Evolutionary conservation across 2,797 vertebrate genomes (phyloP).

Genomic region (Chromis chromis): DNA sequence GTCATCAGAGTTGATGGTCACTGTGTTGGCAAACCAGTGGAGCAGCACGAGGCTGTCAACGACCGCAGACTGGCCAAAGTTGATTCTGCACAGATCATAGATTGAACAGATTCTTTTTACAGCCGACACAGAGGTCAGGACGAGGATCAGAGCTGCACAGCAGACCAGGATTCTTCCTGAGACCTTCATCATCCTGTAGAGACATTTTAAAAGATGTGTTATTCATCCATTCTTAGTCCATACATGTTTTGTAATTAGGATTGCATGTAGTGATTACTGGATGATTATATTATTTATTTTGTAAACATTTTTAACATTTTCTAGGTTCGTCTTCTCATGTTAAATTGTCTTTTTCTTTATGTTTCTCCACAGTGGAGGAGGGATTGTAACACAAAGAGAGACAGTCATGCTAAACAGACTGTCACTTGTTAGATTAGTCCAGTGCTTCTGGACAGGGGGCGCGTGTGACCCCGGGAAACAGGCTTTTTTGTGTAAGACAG

Average conservation of each 20-base stretch:
- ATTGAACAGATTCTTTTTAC: constrained; percentile 51
- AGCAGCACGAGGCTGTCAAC: constrained; percentile 70
- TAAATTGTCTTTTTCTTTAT: too few species aligned
- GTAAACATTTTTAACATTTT: too few species aligned
- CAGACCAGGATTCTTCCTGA: not conserved
- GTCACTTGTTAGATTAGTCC: too few species aligned
- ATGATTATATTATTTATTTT: too few species aligned
- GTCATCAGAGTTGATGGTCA: constrained; percentile 50
- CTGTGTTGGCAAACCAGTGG: constrained; percentile 72
- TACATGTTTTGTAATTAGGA: not conserved
- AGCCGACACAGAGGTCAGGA: constrained; percentile 48
- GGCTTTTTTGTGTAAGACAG: too few species aligned
- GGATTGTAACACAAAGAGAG: too few species aligned
- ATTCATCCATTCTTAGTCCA: not conserved
- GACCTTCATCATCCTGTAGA: constrained; percentile 55
- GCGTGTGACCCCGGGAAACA: too few species aligned
- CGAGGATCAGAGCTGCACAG: constrained; percentile 47
- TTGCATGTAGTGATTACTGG: too few species aligned
- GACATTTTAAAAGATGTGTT: constrained; percentile 11
- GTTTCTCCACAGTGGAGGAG: too few species aligned
- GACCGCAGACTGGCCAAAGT: constrained; percentile 59
- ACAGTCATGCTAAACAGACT: too few species aligned
- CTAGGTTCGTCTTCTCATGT: too few species aligned
- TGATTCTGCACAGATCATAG: constrained; percentile 53
- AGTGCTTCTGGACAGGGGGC: too few species aligned